phyloP scores from a whole-genome alignment of 2,888 invertebrate genomes.

The Dioctria rufipes region DNA sequence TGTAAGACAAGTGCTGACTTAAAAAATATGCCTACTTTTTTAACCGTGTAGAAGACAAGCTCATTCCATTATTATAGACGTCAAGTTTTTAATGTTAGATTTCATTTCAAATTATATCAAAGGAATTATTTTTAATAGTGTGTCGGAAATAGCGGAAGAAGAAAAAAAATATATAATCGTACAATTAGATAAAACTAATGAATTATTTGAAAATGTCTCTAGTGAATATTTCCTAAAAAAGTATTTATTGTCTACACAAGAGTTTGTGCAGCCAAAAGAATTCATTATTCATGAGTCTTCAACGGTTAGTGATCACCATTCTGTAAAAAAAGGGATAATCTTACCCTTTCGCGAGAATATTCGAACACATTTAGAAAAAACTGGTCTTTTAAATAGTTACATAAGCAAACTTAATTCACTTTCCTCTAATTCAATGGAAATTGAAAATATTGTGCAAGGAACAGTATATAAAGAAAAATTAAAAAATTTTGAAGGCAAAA shows the following conservation, averaged over 20 bases:
- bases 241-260: neutral
- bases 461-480: slow-evolving; percentile 27
- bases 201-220: neutral
- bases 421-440: neutral
- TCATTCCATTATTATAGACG: neutral
- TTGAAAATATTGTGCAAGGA: slow-evolving; percentile 11
- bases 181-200: neutral
- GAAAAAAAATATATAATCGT: neutral
- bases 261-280: neutral
- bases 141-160: neutral
- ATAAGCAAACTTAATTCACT: neutral
- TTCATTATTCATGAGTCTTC: neutral
- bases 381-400: neutral
- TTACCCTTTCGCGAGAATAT: neutral
- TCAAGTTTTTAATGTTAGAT: neutral
- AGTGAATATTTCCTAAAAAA: neutral
- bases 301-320: neutral
- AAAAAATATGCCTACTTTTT: too few species aligned
- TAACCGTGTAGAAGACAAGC: neutral
- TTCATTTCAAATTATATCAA: neutral
- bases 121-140: neutral
- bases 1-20: too few species aligned
- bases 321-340: neutral
- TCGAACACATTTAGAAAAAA: neutral
- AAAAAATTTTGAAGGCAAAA: neutral